Evolutionary conservation across 2,113 vertebrate genomes (phyloP).

Genomic region (Bubo blakistoni): DNA sequence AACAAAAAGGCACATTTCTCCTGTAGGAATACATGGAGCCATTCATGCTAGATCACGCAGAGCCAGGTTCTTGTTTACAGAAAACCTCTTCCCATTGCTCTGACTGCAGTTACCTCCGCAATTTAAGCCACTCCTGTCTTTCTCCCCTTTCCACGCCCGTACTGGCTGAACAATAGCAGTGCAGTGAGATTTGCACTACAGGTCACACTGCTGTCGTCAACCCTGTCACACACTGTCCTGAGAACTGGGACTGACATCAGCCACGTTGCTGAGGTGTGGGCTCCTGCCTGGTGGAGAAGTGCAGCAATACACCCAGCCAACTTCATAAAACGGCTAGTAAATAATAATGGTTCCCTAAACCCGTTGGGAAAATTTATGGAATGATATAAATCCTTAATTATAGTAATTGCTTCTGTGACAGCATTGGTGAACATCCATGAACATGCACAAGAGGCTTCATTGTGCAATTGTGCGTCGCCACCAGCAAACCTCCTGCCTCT

Average conservation of each 20-base stretch:
- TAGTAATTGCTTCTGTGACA: not conserved
- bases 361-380: not conserved
- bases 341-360: not conserved
- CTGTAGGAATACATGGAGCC: not conserved
- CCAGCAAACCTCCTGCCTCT: not conserved
- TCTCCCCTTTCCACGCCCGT: not conserved
- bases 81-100: not conserved
- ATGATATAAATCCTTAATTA: not conserved
- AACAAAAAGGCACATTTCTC: not conserved
- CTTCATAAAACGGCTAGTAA: not conserved
- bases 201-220: not conserved
- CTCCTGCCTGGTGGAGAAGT: not conserved
- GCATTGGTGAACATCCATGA: not conserved
- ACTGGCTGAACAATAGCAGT: not conserved
- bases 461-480: not conserved
- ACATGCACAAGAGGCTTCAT: rapidly evolving
- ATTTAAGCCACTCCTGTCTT: not conserved
- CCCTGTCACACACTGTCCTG: rapidly evolving
- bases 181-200: not conserved
- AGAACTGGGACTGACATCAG: rapidly evolving
- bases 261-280: not conserved
- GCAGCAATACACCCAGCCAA: rapidly evolving
- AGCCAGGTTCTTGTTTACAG: not conserved
- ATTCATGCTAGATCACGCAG: rapidly evolving
- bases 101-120: not conserved